Base-by-base conservation (phyloP, 2,113 vertebrate genomes). In the Ailuropoda melanoleuca region DNA sequence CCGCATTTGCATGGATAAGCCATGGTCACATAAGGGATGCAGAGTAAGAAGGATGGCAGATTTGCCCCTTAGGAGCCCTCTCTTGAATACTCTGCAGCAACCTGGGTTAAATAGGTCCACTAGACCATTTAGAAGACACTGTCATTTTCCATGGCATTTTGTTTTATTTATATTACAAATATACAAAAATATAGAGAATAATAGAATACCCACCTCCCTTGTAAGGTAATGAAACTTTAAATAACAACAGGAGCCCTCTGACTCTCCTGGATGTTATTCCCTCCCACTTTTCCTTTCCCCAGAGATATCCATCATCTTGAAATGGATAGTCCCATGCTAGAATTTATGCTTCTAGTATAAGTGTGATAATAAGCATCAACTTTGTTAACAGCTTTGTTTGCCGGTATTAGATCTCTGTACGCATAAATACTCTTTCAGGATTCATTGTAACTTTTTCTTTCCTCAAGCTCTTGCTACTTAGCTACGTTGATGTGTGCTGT, bases 61-160 rank as follows among this genome's bases (percentile, higher is more conserved):
- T 31, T 77, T 58, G 46, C 46, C 43, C 26, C 70, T 46, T 3
- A 11, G 23, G 14, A 72, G 6, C 18, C 31, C 6, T 87, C 48
- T 39, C 23, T 26, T 55, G 66, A 19, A 88, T 34, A 8, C 7
- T 34, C 18, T 64, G 12, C 24, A 75, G 60, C 23, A 64, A 55
- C 23, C 43, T 48, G 34, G 34, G 60, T 64, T 37, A 48, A 48
- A 68, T 19, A 37, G 14, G 24, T 4, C 43, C 21, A 2, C 23
- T 81, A 39, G 23, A 29, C 5, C 43, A 68, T 75, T 55, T 37
- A n/a, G 34, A 74, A 72, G 48, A 91, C 13, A 37, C 18, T 26
- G 17, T 10, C 77, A 43, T 86, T 72, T 92, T 72, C 37, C 64
- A n/a, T 48, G n/a, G 5, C n/a, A 82, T 89, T 97, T 96, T 23